Base-by-base conservation (phyloP, 1,140 invertebrate species). In the Nylanderia fulva region DNA sequence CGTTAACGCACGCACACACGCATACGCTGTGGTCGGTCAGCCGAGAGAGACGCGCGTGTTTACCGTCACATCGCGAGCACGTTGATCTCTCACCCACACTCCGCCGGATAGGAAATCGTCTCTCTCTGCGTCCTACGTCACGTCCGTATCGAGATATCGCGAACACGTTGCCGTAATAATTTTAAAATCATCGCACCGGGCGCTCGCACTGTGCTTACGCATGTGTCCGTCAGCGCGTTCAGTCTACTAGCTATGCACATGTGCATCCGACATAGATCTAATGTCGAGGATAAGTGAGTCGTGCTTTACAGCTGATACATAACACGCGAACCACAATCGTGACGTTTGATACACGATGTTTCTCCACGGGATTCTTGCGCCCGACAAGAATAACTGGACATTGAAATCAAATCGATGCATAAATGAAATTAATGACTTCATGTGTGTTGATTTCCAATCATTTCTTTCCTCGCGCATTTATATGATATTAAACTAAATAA, bases 1-100 rank as follows among this genome's bases (percentile, higher is more conserved):
- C 87, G 88, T 86, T 88, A 88, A 86, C 84, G 72, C 86, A 72
- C 83, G 60, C 75, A n/a, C 79, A 48, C 85, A 39, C n/a, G n/a
- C 45, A 24, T n/a, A 48, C 18, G 45, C 52, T 58, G 75, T 52
- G 42, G 24, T 42, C 27, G 36, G 69, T 52, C 48, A 1, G 21
- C 61, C 60, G 42, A 33, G 75, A 45, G 36, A 21, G 27, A 18
- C 48, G 36, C 36, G 74, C 74, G 82, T 56, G 71, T 72, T 15
- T 4, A 15, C 36, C 18, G 56, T n/a, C 29, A 36, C n/a, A 60
- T 24, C 58, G 33, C 48, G 45, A 54, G 15, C 48, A 24, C 64
- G 48, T 72, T 48, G 69, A 24, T 83, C 60, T 64, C 24, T 85
- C 87, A 88, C 87, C 76, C 71, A 88, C 86, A 88, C 84, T 63